Evolutionary conservation across 2,888 invertebrate species (phyloP), one percentile per base, ranked within the genome.

Genomic region (Drosophila austrosaltans): DNA sequence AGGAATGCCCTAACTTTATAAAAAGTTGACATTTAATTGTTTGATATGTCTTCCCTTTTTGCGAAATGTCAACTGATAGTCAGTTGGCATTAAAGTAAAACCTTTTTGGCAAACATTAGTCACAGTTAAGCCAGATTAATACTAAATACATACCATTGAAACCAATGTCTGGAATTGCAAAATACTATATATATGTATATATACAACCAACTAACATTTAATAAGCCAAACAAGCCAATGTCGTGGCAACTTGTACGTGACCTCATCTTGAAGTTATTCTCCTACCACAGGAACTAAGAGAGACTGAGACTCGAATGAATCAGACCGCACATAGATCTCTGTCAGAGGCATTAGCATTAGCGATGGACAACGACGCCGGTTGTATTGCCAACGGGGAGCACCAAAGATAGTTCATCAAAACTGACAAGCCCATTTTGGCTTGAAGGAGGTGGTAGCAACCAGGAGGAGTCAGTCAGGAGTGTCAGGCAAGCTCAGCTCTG

Each of bases 321-420:
- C 81, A 86, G 78, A 82, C 87, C 82, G 81, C 82, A 82, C 83
- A 88, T 79, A 82, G 87, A 88, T 83, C 82, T 78, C 76, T 79
- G 86, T 72, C 82, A 83, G 73, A 65, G 81, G 87, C 81, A 86
- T 82, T 86, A 77, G 86, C 86, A 82, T 77, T 87, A 81, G 68
- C 72, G 71, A 67, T 72, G 72, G 71, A 64, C 67, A 63, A 59
- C 68, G 53, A 36, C 40, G 44, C 12, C 53, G 48, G n/a, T 57
- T 36, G 54, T 28, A 58, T 10, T 12, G 48, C 63, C 22, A 53
- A 39, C 22, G 22, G 44, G 65, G 58, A 63, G 66, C 69, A 72
- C 65, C 76, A 68, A 72, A 75, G 76, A 82, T 86, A 88, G 89
- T 83, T 88, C 87, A 86, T 83, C 89, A 83, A 86, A 82, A 86